These are phyloP conservation scores for Lasioglossum pauxillum DNA, from an alignment of 2,888 invertebrate genomes.

Conservation along the genomic window DNA sequence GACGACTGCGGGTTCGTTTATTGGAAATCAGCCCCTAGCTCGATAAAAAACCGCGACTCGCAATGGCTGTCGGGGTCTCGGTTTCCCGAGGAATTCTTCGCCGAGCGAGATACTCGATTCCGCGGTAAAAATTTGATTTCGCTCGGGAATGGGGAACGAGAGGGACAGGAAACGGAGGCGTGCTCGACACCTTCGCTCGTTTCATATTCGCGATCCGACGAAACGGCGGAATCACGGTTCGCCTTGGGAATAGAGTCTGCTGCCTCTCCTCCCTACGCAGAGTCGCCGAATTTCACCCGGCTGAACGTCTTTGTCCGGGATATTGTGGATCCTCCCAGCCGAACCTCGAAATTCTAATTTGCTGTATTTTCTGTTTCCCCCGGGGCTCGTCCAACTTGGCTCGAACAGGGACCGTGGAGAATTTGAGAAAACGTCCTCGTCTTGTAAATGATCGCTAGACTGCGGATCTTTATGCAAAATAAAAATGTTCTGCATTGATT, in stretches of 20 bases:
- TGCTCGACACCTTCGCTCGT: slow-evolving; percentile 8
- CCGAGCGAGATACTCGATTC: neutral
- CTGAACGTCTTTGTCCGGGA: neutral
- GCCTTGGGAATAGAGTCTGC: neutral
- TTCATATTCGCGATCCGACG: slow-evolving; percentile 5
- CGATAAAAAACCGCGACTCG: neutral
- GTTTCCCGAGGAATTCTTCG: slow-evolving; percentile 15
- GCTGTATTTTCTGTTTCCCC: neutral
- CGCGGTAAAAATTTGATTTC: slow-evolving; percentile 26
- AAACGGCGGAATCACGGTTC: neutral
- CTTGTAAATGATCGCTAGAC: neutral
- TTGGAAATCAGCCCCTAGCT: neutral
- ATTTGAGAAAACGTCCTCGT: neutral
- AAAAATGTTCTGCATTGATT: too few species aligned
- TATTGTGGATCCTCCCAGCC: neutral
- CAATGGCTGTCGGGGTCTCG: neutral
- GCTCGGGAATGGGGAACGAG: neutral
- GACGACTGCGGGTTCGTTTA: slow-evolving; percentile 25
- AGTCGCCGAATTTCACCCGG: neutral
- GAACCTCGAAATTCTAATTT: neutral
- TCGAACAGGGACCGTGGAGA: neutral
- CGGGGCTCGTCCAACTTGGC: neutral
- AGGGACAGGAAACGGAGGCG: neutral
- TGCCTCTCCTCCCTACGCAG: neutral
- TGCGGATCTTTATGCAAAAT: too few species aligned